Evolutionary conservation across 1,140 invertebrate species (phyloP).

Genomic region (Drosophila subobscura): DNA sequence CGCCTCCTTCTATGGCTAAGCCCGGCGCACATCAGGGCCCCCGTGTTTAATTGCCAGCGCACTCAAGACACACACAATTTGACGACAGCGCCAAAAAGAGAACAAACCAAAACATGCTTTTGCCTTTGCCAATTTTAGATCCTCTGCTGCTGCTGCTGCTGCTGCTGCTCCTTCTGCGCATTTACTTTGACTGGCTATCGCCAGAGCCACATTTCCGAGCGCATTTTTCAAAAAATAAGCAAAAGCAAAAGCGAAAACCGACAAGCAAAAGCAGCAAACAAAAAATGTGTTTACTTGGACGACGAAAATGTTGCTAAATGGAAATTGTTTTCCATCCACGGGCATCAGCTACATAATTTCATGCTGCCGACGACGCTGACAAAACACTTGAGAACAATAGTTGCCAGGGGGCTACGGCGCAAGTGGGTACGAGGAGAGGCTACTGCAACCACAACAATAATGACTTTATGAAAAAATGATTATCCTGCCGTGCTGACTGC

Average conservation of each 20-base stretch:
- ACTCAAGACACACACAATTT: slow-evolving; percentile 35
- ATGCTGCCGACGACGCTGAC: slow-evolving; percentile 37
- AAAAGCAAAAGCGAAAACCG: slow-evolving; percentile 33
- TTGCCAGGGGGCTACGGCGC: slow-evolving; percentile 45
- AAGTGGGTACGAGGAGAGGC: not conserved
- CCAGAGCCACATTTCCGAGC: slow-evolving; percentile 29
- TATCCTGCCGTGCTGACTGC: slow-evolving; percentile 63
- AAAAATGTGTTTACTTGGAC: slow-evolving; percentile 64
- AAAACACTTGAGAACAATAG: slow-evolving; percentile 77
- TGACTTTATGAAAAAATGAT: slow-evolving; percentile 82
- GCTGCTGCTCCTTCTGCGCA: slow-evolving; percentile 33
- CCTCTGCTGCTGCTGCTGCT: not conserved
- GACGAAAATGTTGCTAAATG: slow-evolving; percentile 61
- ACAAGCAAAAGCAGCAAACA: slow-evolving; percentile 14
- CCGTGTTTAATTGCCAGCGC: slow-evolving; percentile 58
- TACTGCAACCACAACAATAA: slow-evolving; percentile 78
- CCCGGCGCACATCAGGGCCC: slow-evolving; percentile 9
- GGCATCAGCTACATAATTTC: slow-evolving; percentile 72
- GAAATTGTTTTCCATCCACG: slow-evolving; percentile 72
- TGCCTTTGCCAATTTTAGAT: slow-evolving; percentile 9
- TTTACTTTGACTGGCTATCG: slow-evolving; percentile 61
- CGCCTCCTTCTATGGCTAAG: not conserved
- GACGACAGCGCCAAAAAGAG: slow-evolving; percentile 31
- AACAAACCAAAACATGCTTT: slow-evolving; percentile 17
- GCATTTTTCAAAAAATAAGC: not conserved